Percentiles rank a stretch among this genome's conserved stretches.
phyloP scores from a whole-genome alignment of 2,888 invertebrate genomes.

The Atethmia centrago region DNA sequence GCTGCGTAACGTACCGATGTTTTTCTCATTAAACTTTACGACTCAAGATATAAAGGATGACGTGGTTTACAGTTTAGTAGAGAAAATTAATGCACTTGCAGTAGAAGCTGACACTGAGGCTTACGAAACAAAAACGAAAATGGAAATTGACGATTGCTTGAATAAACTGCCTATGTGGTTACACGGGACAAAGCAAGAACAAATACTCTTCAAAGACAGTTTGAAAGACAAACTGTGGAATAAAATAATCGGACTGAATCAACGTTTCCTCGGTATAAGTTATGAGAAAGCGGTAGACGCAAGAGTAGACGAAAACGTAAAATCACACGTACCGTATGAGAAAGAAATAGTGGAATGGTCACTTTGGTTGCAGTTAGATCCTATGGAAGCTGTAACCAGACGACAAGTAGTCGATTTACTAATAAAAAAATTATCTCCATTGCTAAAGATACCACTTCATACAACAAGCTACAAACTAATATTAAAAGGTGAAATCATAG shows the following conservation, averaged over 20 bases:
- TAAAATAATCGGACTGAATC: constrained; percentile 67
- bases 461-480: constrained; percentile 63
- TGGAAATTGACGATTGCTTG: constrained; percentile 71
- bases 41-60: constrained; percentile 68
- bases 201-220: constrained; percentile 59
- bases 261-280: constrained; percentile 44
- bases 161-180: constrained; percentile 71
- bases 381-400: constrained; percentile 17
- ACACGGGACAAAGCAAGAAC: constrained; percentile 65
- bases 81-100: constrained; percentile 67
- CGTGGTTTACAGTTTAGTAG: constrained; percentile 69
- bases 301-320: background rate
- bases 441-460: constrained; percentile 45
- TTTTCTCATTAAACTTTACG: constrained; percentile 55
- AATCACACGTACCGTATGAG: constrained; percentile 20
- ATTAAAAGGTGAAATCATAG: constrained; percentile 70
- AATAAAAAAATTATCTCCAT: constrained; percentile 41
- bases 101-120: constrained; percentile 37
- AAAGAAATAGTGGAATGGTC: constrained; percentile 58
- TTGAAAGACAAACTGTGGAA: constrained; percentile 70
- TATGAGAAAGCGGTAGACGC: constrained; percentile 10
- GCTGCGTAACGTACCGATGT: constrained; percentile 72
- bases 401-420: constrained; percentile 30
- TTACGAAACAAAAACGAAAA: constrained; percentile 67
- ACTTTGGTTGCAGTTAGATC: constrained; percentile 27